Base-by-base conservation (phyloP, 64 coral and sea anemone genomes). In the Exaiptasia diaphana region DNA sequence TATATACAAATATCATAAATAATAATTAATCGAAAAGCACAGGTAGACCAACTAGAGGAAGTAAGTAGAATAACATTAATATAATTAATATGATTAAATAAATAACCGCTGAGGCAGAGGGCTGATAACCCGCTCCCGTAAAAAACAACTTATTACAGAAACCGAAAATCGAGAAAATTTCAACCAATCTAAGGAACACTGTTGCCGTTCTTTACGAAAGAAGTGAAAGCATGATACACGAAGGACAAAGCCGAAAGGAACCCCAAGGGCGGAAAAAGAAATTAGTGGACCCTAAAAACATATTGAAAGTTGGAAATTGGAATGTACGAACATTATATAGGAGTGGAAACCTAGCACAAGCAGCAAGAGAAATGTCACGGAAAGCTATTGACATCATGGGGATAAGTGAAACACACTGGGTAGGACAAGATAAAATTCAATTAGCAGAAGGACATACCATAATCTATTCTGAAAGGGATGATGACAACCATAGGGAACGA, bases 191-290 rank as follows among this genome's bases (percentile, higher is more conserved):
- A 18, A 63, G 59, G 64, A 34, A 69, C 42, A 46, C 45, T 14
- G 80, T 68, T 41, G 80, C 30, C 46, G 40, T 43, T 26, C 53
- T 39, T 69, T 46, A 55, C 13, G 58, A 68, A n/a, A 69, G 31
- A 24, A 45, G 56, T 27, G 80, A 71, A 35, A 4, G 25, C 18
- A 83, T 71, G 80, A 83, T 32, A 65, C 80, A 56, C 25, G 67
- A 65, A 50, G 64, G 80, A 40, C 64, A 83, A 83, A 83, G 41
- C 80, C 80, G 71, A 32, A 57, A 36, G 80, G 65, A 83, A 20
- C 45, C 80, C 80, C 42, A 43, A 21, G 45, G 23, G 43, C 57
- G 15, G 70, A 76, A 32, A 24, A 77, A 44, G 41, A 63, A 34
- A 71, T 39, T 46, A 26, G 30, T 83, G 13, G 48, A 83, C 67